Evolutionary conservation across 2,113 vertebrate species (phyloP), one percentile per base, ranked within the genome.

Genomic region (Orientallactaga bullata): DNA sequence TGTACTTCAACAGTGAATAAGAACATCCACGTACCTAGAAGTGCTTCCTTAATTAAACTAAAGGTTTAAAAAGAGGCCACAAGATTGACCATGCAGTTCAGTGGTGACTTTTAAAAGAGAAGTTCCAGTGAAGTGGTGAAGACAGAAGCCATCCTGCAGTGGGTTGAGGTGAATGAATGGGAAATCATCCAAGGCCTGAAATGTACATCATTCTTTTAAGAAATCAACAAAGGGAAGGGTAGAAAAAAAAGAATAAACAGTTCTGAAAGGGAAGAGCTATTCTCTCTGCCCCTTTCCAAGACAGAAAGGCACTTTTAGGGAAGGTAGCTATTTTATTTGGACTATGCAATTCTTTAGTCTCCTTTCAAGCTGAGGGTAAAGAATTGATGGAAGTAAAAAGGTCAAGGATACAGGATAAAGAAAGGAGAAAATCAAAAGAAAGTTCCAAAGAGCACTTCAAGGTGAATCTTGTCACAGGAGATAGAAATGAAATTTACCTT

Each of bases 141-240:
- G 58, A n/a, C 4, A 13, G 39, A 97, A 93, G 35, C 72, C 69
- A 82, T 21, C 23, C 73, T 77, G 58, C 13, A 12, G 28, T 77
- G 42, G 42, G 30, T 3, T 78, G 83, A 69, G 30, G 55, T 2
- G 32, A 80, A 42, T 90, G 78, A 69, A 15, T 90, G 77, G 81
- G 42, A 90, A 76, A 47, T 42, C 21, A 66, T 79, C 23, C 86
- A 60, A 89, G 39, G 24, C 28, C 68, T 16, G 6, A 91, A 95
- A 89, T 80, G 10, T 83, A 97, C 77, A 74, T 82, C n/a, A 92
- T 12, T 58, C 63, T 95, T 85, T 82, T 7, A 93, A 87, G 91
- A 86, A 79, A 89, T 74, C 37, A 72, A 89, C 26, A 69, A 82
- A 90, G 5, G 6, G 28, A 90, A 79, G 3, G 32, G 42, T 69